Conservation (phyloP, 2,113 vertebrate species). For the Asarcornis scutulata region DNA sequence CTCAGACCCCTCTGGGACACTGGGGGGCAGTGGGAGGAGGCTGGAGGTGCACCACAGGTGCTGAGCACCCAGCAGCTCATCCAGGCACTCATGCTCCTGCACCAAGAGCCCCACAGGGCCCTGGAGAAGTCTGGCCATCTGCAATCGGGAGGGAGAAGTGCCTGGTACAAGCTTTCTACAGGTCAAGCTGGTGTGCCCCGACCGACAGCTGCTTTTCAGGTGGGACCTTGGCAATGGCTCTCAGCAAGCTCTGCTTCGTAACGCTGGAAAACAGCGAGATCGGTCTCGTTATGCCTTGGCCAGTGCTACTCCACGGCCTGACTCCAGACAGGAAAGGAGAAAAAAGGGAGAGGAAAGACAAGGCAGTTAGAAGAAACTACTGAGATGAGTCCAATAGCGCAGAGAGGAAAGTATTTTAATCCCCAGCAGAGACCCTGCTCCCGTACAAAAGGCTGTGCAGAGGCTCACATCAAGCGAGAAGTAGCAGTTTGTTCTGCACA, state of each 20-base stretch:
- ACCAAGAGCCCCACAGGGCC: background rate
- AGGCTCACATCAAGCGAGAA: background rate
- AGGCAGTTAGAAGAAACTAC: background rate
- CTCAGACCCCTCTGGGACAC: background rate
- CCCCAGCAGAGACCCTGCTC: background rate
- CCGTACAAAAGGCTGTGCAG: background rate
- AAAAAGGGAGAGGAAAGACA: background rate
- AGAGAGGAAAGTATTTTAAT: conserved; percentile 34
- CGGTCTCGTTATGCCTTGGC: background rate
- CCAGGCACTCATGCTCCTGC: background rate
- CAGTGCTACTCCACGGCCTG: background rate
- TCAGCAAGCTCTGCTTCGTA: background rate
- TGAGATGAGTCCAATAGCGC: conserved; percentile 6
- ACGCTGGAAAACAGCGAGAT: background rate
- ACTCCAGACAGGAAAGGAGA: background rate
- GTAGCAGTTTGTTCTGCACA: background rate
- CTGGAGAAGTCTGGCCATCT: background rate
- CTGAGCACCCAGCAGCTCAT: background rate
- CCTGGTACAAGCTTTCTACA: background rate
- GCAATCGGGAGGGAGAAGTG: background rate
- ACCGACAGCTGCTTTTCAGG: background rate
- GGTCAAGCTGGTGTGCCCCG: background rate
- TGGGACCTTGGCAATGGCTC: background rate
- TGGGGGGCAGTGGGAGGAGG: background rate
- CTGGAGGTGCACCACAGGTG: rapidly evolving